Base-by-base conservation (phyloP, 2,888 invertebrate species). In the Tortrix viridana region DNA sequence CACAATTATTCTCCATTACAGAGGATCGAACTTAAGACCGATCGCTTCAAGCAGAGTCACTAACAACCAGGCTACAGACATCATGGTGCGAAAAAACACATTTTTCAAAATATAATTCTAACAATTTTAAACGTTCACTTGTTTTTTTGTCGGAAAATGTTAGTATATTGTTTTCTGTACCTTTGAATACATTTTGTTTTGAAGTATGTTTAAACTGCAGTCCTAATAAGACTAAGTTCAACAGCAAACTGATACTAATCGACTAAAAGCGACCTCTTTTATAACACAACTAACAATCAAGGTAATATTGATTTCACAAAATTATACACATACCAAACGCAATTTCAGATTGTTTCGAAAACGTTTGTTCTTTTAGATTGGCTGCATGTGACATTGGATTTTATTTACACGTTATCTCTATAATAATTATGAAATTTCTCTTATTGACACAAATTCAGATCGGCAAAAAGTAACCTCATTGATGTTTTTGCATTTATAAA, bases 301-400 rank as follows among this genome's bases (percentile, higher is more conserved):
- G 60, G 60, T 60, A 54, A 60, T 41, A 54, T 48, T 38, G 60
- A 60, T 60, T 60, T 60, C 60, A 16, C 60, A 37, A 38, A 60
- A 37, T 52, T 46, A 16, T 49, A 2, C 18, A 18, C 22, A 46
- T 14, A 16, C 50, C 52, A 62, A 38, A 19, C 9, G 44, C 19
- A 44, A 44, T 43, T 49, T 49, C 41, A 6, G 16, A n/a, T 44
- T 22, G 43, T 22, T 44, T 6, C 32, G 9, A 19, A 56, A 32
- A 37, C 44, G 18, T 44, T 44, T 50, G 43, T 50, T 44, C 23
- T 19, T 20, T 12, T 20, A 18, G 22, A 26, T 41, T 53, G 16
- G 41, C 23, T 16, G 5, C 12, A 54, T 43, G 43, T 26, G 23
- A 43, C 6, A 54, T 44, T 54, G 54, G 12, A 23, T 14, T 54